These are phyloP conservation scores for Zaprionus ornatus DNA, from an alignment of 1,140 invertebrate genomes.

Conservation along the genomic window DNA sequence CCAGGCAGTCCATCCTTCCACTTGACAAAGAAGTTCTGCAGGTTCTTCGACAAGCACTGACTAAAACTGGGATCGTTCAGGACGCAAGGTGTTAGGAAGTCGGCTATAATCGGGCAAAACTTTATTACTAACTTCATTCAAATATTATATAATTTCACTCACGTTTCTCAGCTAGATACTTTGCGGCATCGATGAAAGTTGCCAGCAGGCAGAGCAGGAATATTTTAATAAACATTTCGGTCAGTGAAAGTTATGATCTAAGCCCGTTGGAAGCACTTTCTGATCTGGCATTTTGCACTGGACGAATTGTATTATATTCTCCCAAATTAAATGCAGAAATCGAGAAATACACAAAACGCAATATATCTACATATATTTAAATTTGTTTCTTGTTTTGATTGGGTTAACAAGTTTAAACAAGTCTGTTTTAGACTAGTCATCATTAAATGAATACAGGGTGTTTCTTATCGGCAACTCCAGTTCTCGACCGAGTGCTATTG, in stretches of 20 bases:
- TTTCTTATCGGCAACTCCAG: background rate
- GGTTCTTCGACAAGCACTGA: slow-evolving; percentile 52
- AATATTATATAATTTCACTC: background rate
- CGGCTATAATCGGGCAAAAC: slow-evolving; percentile 30
- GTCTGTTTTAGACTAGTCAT: slow-evolving; percentile 64
- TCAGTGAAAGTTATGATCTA: background rate
- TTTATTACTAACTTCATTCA: background rate
- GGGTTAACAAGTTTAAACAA: slow-evolving; percentile 57
- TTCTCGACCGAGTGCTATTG: background rate
- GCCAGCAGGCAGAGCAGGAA: slow-evolving; percentile 15
- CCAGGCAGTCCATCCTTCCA: slow-evolving; percentile 72
- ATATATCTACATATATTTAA: slow-evolving; percentile 42
- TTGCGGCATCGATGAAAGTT: slow-evolving; percentile 18
- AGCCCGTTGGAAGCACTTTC: slow-evolving; percentile 31
- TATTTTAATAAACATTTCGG: slow-evolving; percentile 42
- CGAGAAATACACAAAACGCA: slow-evolving; percentile 49
- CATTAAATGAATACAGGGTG: slow-evolving; percentile 54
- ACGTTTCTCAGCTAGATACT: slow-evolving; percentile 67
- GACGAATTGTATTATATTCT: slow-evolving; percentile 55
- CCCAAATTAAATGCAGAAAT: slow-evolving; percentile 42
- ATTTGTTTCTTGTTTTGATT: slow-evolving; percentile 38
- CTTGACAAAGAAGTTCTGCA: slow-evolving; percentile 53
- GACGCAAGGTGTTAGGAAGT: slow-evolving; percentile 55
- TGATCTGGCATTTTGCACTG: slow-evolving; percentile 41
- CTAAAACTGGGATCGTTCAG: slow-evolving; percentile 47